These are phyloP conservation scores for Zhengitettix transpicula DNA, from an alignment of 2,888 invertebrate genomes.

Conservation along the genomic window DNA sequence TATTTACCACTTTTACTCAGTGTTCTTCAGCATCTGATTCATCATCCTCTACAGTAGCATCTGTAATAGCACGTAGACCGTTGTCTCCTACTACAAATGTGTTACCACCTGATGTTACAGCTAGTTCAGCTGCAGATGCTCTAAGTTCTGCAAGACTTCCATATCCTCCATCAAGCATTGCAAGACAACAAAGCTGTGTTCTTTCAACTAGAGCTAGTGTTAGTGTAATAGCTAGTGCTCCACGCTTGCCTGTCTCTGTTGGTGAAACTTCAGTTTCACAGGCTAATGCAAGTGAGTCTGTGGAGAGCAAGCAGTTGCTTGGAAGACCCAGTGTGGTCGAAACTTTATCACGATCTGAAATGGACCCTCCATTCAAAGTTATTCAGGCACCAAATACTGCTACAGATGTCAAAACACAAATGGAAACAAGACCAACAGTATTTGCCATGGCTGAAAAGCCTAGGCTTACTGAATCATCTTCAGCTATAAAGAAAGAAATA, in stretches of 20 bases:
- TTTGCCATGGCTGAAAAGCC: slow-evolving; percentile 4
- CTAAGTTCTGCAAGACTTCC: slow-evolving; percentile 14
- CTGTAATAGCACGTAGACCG: not conserved
- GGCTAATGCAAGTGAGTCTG: not conserved
- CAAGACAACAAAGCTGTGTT: not conserved
- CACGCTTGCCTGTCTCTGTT: not conserved
- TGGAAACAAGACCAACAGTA: slow-evolving; percentile 7
- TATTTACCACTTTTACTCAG: too few relatives aligned
- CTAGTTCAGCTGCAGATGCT: slow-evolving; percentile 17
- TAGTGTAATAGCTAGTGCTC: slow-evolving; percentile 9
- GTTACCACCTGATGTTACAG: not conserved
- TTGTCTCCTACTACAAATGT: slow-evolving; percentile 2
- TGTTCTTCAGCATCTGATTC: too few relatives aligned
- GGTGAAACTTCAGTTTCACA: not conserved
- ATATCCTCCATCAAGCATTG: slow-evolving; percentile 10
- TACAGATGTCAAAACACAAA: not conserved
- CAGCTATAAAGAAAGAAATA: too few relatives aligned
- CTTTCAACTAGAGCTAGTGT: slow-evolving; percentile 2
- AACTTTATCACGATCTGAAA: not conserved
- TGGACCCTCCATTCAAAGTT: not conserved
- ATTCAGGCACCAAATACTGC: not conserved
- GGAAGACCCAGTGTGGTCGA: slow-evolving; percentile 5
- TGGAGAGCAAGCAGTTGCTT: not conserved
- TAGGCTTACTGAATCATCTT: too few relatives aligned
- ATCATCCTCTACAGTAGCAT: slow-evolving; percentile 1